Percentiles rank a stretch among this genome's conserved stretches.
Conservation (phyloP, 2,888 invertebrate genomes). For the Melitaea athalia region DNA sequence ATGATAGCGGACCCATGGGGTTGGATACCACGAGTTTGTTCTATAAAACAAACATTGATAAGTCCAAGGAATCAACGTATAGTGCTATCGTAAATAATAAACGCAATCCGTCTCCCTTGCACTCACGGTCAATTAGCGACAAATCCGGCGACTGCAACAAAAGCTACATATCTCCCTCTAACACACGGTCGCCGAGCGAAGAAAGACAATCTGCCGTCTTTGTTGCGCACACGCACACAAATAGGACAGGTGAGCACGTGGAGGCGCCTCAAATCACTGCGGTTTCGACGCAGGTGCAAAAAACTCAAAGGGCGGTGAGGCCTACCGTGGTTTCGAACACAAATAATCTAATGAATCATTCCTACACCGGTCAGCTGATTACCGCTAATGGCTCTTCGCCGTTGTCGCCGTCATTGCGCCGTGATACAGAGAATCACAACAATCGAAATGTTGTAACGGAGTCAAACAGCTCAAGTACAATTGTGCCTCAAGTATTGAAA, state of each 20-base stretch:
- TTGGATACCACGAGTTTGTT: not conserved
- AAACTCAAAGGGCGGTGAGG: not conserved
- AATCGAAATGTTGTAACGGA: too few species aligned
- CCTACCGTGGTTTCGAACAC: slow-evolving; percentile 10
- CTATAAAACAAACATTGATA: not conserved
- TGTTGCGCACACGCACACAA: not conserved
- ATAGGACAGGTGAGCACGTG: not conserved
- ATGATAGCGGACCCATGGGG: slow-evolving; percentile 17
- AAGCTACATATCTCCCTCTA: too few species aligned
- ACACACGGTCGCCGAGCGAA: not conserved
- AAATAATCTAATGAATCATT: not conserved
- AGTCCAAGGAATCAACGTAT: not conserved
- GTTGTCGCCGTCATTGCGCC: too few species aligned
- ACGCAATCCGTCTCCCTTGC: too few species aligned
- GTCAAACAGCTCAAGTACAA: too few species aligned
- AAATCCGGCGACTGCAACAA: too few species aligned
- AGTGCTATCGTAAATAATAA: too few species aligned
- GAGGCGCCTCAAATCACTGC: not conserved
- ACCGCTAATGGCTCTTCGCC: not conserved
- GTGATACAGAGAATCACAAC: too few species aligned
- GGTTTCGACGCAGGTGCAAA: not conserved
- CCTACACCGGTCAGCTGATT: not conserved
- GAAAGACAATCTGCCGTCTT: slow-evolving; percentile 9
- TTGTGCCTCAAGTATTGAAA: too few species aligned
- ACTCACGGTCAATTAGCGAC: not conserved